phyloP scores from a whole-genome alignment of 1,140 invertebrate genomes.

The Caenorhabditis remanei region DNA sequence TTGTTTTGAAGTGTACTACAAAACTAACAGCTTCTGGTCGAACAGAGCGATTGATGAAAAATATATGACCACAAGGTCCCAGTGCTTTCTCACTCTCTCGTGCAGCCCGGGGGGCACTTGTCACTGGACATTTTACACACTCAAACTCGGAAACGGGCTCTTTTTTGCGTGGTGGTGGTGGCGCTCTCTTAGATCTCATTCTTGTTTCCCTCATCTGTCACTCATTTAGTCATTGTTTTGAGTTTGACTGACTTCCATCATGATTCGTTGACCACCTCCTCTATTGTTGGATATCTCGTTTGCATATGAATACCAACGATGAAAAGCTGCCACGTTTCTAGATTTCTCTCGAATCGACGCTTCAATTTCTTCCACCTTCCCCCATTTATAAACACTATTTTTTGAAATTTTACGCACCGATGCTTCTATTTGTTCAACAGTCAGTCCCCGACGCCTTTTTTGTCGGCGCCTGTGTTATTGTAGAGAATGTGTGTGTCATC shows the following conservation, averaged over 20 bases:
- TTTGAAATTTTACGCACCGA: conserved; percentile 5
- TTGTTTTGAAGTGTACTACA: neutral
- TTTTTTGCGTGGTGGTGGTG: conserved; percentile 10
- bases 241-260: neutral
- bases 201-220: conserved; percentile 43
- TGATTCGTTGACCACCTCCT: neutral
- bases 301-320: conserved; percentile 21
- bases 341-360: neutral
- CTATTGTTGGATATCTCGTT: conserved; percentile 10
- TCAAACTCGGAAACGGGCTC: conserved; percentile 39
- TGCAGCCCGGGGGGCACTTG: conserved; percentile 7
- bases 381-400: conserved; percentile 18
- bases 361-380: neutral
- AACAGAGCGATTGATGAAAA: conserved; percentile 48
- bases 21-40: neutral
- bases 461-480: conserved; percentile 26
- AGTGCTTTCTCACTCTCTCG: neutral
- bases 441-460: conserved; percentile 26
- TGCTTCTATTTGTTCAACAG: conserved; percentile 52
- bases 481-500: conserved; percentile 33
- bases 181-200: conserved; percentile 6
- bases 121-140: conserved; percentile 40
- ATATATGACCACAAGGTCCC: conserved; percentile 44
- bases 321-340: neutral
- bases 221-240: conserved; percentile 34